Evolutionary conservation across 2,797 vertebrate species (phyloP), one percentile per base, ranked within the genome.

Genomic region (Anabacerthia variegaticeps): DNA sequence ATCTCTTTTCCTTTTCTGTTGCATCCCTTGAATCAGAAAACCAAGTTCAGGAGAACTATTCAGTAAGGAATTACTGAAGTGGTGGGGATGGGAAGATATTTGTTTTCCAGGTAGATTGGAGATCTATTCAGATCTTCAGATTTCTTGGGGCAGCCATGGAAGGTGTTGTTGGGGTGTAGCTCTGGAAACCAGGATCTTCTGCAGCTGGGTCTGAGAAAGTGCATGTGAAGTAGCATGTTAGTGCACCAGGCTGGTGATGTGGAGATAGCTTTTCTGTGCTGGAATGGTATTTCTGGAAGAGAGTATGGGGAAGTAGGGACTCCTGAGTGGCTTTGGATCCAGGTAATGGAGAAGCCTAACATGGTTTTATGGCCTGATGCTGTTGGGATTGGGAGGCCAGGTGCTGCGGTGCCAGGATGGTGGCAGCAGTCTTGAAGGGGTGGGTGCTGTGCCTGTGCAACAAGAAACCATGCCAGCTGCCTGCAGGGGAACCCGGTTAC

Each of bases 371-470:
- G 43, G 67, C 37, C 65, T 51, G 46, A 12, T 79, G 62, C 43
- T 5, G 1, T 24, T 69, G 30, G 61, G 52, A 48, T 34, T 0
- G 0, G 36, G 58, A 74, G 52, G 20, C 30, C 0, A 0, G 26
- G 36, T 75, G 65, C 37, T 82, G 67, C 0, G 2, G 68, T 36
- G 32, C 56, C 39, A 22, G 30, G 51, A 13, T 58, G 43, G 39
- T 54, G 59, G 43, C 71, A 77, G 28, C 59, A 39, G 43, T 23
- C 49, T 62, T 0, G 0, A 34, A 14, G 7, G 26, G 30, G 2
- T 82, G 61, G 19, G 24, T 0, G 0, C 68, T 66, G 30, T 74
- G 44, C 39, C 30, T 4, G 1, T 66, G 27, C 43, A 15, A 5
- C 36, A 28, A 6, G 0, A 41, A 67, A 32, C 61, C n/a, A 61